Conservation (phyloP, 2,797 vertebrate genomes). For the Artibeus lituratus region DNA sequence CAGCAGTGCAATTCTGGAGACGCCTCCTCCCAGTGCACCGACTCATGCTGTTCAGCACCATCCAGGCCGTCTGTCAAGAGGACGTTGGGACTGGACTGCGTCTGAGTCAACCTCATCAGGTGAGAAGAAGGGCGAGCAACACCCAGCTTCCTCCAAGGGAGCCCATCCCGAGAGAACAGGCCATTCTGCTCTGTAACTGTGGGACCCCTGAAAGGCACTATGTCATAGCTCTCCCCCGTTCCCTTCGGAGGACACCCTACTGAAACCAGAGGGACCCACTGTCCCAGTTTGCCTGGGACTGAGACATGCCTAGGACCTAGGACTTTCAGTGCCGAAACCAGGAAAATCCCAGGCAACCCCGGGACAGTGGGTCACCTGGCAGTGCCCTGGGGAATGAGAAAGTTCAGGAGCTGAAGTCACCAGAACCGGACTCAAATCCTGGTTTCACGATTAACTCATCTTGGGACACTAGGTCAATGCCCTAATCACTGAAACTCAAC, state of each 20-base stretch:
- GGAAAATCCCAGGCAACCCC: neutral
- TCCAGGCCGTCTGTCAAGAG: neutral
- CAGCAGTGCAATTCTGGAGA: neutral
- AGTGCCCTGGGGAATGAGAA: neutral
- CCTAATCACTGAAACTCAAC: neutral
- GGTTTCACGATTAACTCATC: neutral
- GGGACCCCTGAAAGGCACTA: neutral
- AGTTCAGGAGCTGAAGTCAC: neutral
- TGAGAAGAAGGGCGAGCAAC: neutral
- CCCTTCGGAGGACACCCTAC: neutral
- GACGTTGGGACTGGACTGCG: neutral
- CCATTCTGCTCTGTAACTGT: neutral
- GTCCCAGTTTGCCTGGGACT: neutral
- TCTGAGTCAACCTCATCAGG: neutral
- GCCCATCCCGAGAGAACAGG: neutral
- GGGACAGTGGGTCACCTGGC: neutral
- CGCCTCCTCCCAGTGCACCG: neutral
- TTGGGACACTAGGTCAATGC: neutral
- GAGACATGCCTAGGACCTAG: neutral
- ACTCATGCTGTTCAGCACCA: rapidly evolving
- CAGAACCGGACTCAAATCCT: neutral
- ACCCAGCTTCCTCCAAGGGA: neutral
- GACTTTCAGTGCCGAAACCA: neutral
- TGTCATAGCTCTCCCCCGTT: neutral
- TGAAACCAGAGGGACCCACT: neutral